Evolutionary conservation across 2,113 vertebrate genomes (phyloP), one percentile per base, ranked within the genome.

Genomic region (Thamnophis sirtalis): DNA sequence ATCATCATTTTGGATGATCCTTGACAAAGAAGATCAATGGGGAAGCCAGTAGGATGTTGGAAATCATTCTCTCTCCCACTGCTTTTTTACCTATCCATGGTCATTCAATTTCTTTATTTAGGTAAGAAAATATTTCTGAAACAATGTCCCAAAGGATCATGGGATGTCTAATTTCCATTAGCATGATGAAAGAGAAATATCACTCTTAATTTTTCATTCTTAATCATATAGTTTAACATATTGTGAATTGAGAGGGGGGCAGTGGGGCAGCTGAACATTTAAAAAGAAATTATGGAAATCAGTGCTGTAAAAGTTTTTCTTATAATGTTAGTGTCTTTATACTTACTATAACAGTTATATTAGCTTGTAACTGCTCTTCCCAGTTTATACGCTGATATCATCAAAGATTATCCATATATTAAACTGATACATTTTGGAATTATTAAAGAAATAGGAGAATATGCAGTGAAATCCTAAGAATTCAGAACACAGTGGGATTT

Each of bases 291-390:
- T 15, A 68, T 90, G 28, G 87, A 93, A 93, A 93, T 93, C 91
- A 86, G 68, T 92, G n/a, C 91, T 92, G n/a, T 87, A 92, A 93
- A 55, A 93, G 86, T 84, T 73, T 93, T 84, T 95, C 63, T n/a
- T 80, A 54, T 90, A 88, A 26, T 84, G 55, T 88, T 38, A 26
- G 90, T 92, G 54, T 94, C 96, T 92, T 94, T 92, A 94, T 95
- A 93, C 92, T 60, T 93, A 90, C 86, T 93, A 93, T 92, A 86
- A 90, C 88, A 87, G 17, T 87, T 54, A 94, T 90, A 80, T 95
- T 97, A 97, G 96, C 96, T 96, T 93, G 80, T 90, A 89, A 93
- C 95, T 89, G 90, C 73, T 90, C 91, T 95, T 84, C 54, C 68
- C 93, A 92, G 58, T 68, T 88, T 43, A 68, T 86, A 84, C 51